Evolutionary conservation across 1,140 invertebrate genomes (phyloP), one percentile per base, ranked within the genome.

Genomic region (Drosophila quadrilineata): DNA sequence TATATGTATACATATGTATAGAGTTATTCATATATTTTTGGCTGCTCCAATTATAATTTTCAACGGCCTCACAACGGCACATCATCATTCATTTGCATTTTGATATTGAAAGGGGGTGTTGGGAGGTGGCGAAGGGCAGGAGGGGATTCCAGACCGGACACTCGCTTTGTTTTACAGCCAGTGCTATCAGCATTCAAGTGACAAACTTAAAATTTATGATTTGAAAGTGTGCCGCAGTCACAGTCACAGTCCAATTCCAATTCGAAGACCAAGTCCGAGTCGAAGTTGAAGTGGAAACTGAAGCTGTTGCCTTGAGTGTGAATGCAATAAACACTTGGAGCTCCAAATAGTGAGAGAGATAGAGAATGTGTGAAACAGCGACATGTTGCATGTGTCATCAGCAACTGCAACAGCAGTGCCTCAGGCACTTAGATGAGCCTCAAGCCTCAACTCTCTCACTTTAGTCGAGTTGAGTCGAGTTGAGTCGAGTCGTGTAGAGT

Each of bases 171-270:
- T 35, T 17, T 12, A 24, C 56, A 21, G 16, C 12, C 54, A n/a
- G n/a, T 66, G 62, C 52, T 84, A 84, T 84, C 77, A 85, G 64
- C 48, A 48, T 38, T 59, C 69, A 84, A 84, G 77, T 84, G 77
- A 84, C 79, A 84, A 84, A 85, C 73, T 85, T 38, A 41, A 84
- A 85, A 84, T 84, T 84, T 84, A 84, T 84, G 77, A 79, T 85
- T 84, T 74, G 60, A 84, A 84, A 84, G 79, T 77, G 70, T 74
- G 74, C 75, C 79, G 77, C 35, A 28, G 58, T 35, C 24, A 57
- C 56, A 38, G 59, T 14, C 10, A 33, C 35, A 28, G 58, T 35
- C 24, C 48, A 64, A 38, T 49, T 14, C 10, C 24, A 40, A 10
- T 22, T 22, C 5, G 45, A 26, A 19, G 19, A 21, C 31, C 40